These are phyloP conservation scores for Psittacara wagleri DNA, from an alignment of 2,113 vertebrate genomes.

Conservation along the genomic window DNA sequence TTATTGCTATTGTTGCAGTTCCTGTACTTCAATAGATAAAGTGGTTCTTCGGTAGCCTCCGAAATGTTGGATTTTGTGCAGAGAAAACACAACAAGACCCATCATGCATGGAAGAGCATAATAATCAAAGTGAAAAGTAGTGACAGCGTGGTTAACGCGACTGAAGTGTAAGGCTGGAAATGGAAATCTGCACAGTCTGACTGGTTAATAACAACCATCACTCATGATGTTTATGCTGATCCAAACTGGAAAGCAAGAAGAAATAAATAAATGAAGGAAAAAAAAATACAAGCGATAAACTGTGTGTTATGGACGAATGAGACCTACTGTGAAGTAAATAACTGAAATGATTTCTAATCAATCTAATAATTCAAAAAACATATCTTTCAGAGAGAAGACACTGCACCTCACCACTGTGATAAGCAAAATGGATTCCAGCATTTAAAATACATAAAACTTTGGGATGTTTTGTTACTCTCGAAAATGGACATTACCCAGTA, in stretches of 20 bases:
- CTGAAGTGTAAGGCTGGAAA: neutral
- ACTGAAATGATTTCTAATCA: neutral
- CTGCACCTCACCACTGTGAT: accelerated
- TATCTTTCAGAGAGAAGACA: neutral
- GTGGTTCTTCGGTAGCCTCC: neutral
- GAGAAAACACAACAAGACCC: neutral
- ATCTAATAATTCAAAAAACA: neutral
- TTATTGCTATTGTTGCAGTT: neutral
- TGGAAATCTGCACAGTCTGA: neutral
- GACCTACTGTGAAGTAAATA: neutral
- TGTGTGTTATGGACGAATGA: neutral
- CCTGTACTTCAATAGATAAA: neutral
- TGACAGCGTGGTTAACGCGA: neutral
- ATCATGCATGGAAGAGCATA: neutral
- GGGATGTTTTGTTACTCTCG: neutral
- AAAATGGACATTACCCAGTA: neutral
- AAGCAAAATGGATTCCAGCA: accelerated
- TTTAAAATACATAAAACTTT: neutral
- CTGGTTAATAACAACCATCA: neutral
- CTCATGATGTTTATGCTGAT: neutral
- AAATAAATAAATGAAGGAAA: neutral
- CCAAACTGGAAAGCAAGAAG: neutral
- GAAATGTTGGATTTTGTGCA: neutral
- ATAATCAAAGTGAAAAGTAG: neutral
- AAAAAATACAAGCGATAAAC: neutral